Base-by-base conservation (phyloP, 2,888 invertebrate species). In the Onchidella celtica region DNA sequence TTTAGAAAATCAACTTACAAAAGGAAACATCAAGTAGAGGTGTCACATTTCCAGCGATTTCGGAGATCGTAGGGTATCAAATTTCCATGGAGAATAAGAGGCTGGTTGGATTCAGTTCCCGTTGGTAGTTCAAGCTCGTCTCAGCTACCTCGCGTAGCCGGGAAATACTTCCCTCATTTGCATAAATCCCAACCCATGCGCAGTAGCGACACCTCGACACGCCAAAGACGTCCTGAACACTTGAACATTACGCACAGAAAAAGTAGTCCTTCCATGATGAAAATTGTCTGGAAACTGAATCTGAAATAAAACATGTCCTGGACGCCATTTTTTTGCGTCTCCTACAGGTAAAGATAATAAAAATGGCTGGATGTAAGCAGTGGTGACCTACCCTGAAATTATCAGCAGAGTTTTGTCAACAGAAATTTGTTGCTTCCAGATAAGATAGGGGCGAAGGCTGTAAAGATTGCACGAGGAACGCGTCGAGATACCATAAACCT, bases 401-500 rank as follows among this genome's bases (percentile, higher is more conserved):
- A 78, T 68, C 70, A 47, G 38, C 27, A 21, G 27, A 61, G 59
- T 70, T 70, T 78, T 61, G 78, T 72, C 72, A 79, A 79, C 72
- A 79, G 47, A 79, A 72, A 17, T 14, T 79, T 63, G 47, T 32
- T 32, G 63, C 79, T n/a, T 27, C 70, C 27, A 70, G 79, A 79
- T 79, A 79, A 79, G 79, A 79, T 72, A 79, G 63, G 63, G 21
- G 24, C 59, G 17, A n/a, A 11, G 79, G 72, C 32, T 79, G 69
- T 79, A 79, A 79, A 79, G 79, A 72, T 79, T 72, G 72, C 24
- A 24, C 11, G n/a, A 47, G 34, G 65, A 21, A 63, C 70, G 77
- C 77, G 77, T 14, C 68, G 55, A 77, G 77, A 79, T 79, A 79
- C 40, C 79, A 79, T 79, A 79, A 79, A 79, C 38, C 14, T 70